A percentile compares a stretch with the other conserved stretches of the same genome.
Evolutionary conservation across 2,797 vertebrate species (phyloP).

Genomic region (Amazonetta brasiliensis): DNA sequence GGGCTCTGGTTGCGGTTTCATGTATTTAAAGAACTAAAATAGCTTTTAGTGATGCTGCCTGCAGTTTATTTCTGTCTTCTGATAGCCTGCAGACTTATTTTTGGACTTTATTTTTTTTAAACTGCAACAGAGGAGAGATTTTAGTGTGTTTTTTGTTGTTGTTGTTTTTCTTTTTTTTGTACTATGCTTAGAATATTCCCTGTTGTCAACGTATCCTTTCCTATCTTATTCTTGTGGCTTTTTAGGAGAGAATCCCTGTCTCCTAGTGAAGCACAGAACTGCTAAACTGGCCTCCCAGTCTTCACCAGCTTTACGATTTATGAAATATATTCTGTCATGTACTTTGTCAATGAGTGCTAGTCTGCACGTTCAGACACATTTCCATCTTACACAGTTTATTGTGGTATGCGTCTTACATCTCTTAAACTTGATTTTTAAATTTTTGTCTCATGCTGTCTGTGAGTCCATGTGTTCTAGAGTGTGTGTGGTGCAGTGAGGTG

Average conservation of each 20-base stretch:
- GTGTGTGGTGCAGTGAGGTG: not conserved
- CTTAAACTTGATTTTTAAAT: not conserved
- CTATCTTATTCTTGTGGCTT: not conserved
- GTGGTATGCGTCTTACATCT: not conserved
- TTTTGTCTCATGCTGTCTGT: not conserved
- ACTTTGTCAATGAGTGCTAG: not conserved
- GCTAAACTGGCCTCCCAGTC: not conserved
- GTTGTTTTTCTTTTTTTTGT: no score
- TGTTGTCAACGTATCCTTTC: not conserved
- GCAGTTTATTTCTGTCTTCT: constrained; percentile 5
- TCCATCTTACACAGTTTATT: not conserved
- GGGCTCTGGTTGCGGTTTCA: not conserved
- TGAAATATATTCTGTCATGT: not conserved
- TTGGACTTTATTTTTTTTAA: not conserved
- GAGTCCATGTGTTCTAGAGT: not conserved
- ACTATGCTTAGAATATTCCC: not conserved
- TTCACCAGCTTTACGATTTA: not conserved
- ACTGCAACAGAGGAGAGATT: not conserved
- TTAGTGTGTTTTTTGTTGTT: no score
- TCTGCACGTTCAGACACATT: not conserved
- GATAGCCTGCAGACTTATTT: not conserved
- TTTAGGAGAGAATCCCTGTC: not conserved
- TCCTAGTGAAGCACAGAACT: not conserved
- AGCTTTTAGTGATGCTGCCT: not conserved
- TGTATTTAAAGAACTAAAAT: not conserved